These are phyloP conservation scores for Platerodrilus igneus DNA, from an alignment of 2,888 invertebrate genomes.

Conservation along the genomic window DNA sequence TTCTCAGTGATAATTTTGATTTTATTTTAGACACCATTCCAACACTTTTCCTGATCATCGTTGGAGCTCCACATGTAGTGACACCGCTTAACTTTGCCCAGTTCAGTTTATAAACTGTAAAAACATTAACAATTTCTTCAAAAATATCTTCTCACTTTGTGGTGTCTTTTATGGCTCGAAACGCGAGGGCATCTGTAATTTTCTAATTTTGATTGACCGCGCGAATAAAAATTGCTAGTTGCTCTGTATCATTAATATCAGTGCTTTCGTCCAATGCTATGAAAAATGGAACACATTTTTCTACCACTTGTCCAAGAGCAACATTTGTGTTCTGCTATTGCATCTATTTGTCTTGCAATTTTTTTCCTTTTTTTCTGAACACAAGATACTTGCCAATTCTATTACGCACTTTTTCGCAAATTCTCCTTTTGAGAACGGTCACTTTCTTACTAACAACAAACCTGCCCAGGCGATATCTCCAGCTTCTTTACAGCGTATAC, in stretches of 20 bases:
- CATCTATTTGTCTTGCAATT: constrained; percentile 18
- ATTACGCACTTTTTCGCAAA: constrained; percentile 14
- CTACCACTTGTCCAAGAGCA: constrained; percentile 13
- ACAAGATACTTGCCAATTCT: constrained; percentile 15
- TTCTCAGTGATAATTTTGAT: constrained; percentile 15
- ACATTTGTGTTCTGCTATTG: constrained; percentile 18
- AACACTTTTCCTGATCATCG: constrained; percentile 21
- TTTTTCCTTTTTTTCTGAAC: constrained; percentile 19
- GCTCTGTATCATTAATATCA: constrained; percentile 13
- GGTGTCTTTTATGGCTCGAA: constrained; percentile 7
- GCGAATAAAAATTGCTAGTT: constrained; percentile 15
- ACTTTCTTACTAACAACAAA: constrained; percentile 13
- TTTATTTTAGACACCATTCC: constrained; percentile 16
- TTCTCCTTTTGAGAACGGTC: constrained; percentile 7
- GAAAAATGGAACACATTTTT: constrained; percentile 16
- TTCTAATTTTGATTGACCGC: constrained; percentile 5
- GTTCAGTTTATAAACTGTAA: constrained; percentile 13
- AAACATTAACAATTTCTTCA: constrained; percentile 18
- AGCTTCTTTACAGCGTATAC: constrained; percentile 10
- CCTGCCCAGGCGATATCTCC: constrained; percentile 17
- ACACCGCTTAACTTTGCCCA: constrained; percentile 21
- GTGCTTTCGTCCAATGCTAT: constrained; percentile 18
- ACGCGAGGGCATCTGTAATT: constrained; percentile 14
- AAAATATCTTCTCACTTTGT: constrained; percentile 20
- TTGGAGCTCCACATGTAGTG: constrained; percentile 24